Percentiles rank a stretch among this genome's conserved stretches.
These are phyloP conservation scores for Machimus rusticus DNA, from an alignment of 2,888 invertebrate genomes.

Conservation along the genomic window DNA sequence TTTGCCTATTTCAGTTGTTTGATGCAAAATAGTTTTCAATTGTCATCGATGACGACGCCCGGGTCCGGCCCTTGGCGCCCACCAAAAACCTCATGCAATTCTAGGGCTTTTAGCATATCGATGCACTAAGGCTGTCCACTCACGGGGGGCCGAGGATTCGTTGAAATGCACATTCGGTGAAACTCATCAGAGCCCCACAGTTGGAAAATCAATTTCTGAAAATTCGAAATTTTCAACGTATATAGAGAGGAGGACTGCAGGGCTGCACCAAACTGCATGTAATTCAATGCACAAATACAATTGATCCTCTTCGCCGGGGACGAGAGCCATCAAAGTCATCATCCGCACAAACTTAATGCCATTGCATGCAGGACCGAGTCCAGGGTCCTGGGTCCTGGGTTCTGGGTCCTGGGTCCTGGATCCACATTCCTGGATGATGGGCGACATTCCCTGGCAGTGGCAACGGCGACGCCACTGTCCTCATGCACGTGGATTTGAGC, in stretches of 20 bases:
- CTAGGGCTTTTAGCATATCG: not conserved
- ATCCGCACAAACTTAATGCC: slow-evolving; percentile 13
- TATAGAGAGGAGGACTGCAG: not conserved
- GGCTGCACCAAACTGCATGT: slow-evolving; percentile 25
- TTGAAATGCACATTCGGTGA: slow-evolving; percentile 37
- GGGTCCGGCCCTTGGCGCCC: not conserved
- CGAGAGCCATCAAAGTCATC: slow-evolving; percentile 38
- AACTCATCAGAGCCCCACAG: slow-evolving; percentile 31
- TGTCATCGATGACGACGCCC: slow-evolving; percentile 19
- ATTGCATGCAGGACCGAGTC: not conserved
- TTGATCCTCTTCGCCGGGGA: slow-evolving; percentile 15
- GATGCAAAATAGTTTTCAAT: slow-evolving; percentile 40
- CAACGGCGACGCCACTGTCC: not conserved
- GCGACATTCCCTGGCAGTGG: not conserved
- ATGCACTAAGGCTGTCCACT: not conserved
- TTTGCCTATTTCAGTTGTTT: slow-evolving; percentile 39
- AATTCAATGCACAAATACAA: slow-evolving; percentile 40
- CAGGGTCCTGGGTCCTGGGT: not conserved
- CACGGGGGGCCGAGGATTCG: not conserved
- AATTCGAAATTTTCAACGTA: slow-evolving; percentile 31
- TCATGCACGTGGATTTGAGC: not conserved
- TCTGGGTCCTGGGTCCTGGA: not conserved
- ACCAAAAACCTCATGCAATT: not conserved
- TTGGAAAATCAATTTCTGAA: slow-evolving; percentile 38
- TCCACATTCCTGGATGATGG: not conserved